Evolutionary conservation across 2,888 invertebrate genomes (phyloP), one percentile per base, ranked within the genome.

Genomic region (Drosophila kambysellisi): DNA sequence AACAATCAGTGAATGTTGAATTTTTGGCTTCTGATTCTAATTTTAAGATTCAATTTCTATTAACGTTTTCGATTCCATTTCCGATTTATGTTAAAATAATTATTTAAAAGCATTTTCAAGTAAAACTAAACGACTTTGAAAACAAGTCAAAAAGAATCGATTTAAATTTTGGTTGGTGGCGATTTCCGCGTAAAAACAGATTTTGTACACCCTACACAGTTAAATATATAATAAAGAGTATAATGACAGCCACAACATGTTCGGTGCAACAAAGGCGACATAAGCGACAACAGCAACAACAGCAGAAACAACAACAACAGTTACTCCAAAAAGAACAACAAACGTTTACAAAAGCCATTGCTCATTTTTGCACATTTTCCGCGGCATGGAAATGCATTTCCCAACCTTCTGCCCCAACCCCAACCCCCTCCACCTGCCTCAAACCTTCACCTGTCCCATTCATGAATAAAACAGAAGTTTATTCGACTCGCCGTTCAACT

Each of bases 321-420:
- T 41, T 43, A 43, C 29, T 29, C 25, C 54, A 60, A 43, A 41
- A 46, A 43, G 37, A 61, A 17, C 56, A 52, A 17, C 54, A 63
- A 35, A 41, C 50, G 56, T 78, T 82, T 79, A 74, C 76, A 79
- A 74, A 77, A 79, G 84, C 75, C 75, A 89, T 83, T 87, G 85
- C 85, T 89, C 85, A 85, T 89, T 85, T 89, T 82, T 85, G 89
- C 80, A 84, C 85, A 89, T 89, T 84, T 89, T 74, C 60, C 57
- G 65, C 62, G 54, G 54, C 58, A 66, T 70, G 80, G 52, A 79
- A 79, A 67, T 79, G 66, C 59, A 39, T 64, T 65, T 37, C 0
- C 5, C 35, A 35, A 54, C 30, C 39, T n/a, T 5, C 25, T 3
- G 3, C 30, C 7, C 17, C 20, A 25, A 25, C 20, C 20, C n/a